Evolutionary conservation across 2,888 invertebrate species (phyloP).

Genomic region (Cylindroiulus punctatus): DNA sequence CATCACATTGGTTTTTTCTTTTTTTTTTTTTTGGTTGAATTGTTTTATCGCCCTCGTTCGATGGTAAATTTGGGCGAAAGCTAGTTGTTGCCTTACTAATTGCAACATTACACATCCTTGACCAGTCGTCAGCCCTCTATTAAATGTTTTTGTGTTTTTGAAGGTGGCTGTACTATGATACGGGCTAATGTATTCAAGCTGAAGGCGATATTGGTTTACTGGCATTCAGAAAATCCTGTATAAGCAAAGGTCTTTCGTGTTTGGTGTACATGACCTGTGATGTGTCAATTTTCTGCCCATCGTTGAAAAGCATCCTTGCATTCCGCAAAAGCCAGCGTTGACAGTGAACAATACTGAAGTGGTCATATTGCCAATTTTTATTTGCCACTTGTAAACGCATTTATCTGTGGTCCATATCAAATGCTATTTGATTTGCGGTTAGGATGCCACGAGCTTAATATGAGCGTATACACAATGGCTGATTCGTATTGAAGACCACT

Average conservation of each 20-base stretch:
- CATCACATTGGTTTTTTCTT: too few species aligned
- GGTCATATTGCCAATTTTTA: neutral
- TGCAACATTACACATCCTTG: neutral
- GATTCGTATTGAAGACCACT: neutral
- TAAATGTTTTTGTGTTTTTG: neutral
- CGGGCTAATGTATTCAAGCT: slow-evolving; percentile 25
- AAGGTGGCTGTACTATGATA: slow-evolving; percentile 30
- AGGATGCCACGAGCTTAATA: neutral
- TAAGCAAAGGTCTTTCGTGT: neutral
- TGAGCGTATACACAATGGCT: neutral
- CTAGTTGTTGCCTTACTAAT: neutral
- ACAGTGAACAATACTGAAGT: neutral
- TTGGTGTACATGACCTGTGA: slow-evolving; percentile 33
- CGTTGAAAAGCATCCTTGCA: neutral
- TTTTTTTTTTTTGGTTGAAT: neutral
- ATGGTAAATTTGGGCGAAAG: neutral
- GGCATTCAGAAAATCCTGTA: neutral
- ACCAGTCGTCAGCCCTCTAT: slow-evolving; percentile 2
- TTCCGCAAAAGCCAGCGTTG: neutral
- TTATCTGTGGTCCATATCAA: neutral
- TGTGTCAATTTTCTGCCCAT: slow-evolving; percentile 33
- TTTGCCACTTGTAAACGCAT: neutral
- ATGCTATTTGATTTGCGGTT: neutral
- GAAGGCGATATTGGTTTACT: slow-evolving; percentile 29
- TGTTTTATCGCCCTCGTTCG: neutral